Conservation (phyloP, 2,113 vertebrate genomes). For the Halichoeres trimaculatus region DNA sequence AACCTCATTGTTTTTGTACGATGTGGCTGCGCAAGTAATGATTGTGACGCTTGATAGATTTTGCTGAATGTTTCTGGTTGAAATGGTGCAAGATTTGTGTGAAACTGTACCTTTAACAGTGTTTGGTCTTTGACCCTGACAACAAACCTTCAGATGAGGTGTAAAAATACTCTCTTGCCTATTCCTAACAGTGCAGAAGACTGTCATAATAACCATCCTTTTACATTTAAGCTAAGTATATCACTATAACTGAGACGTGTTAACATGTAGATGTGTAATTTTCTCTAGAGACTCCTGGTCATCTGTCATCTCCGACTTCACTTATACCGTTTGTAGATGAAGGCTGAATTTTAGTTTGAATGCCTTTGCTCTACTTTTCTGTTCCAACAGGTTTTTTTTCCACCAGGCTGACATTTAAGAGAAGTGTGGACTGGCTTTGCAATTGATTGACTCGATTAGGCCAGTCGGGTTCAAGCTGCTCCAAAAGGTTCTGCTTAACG, state of each 20-base stretch:
- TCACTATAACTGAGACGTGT: conserved; percentile 39
- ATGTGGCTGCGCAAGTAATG: conserved; percentile 42
- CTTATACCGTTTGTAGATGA: conserved; percentile 9
- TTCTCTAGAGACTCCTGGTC: conserved; percentile 37
- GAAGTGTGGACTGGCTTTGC: not conserved
- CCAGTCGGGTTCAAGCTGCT: conserved; percentile 2
- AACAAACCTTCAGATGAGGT: conserved; percentile 37
- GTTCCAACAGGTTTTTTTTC: not conserved
- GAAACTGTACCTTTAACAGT: conserved; percentile 30
- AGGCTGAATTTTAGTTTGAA: conserved; percentile 12
- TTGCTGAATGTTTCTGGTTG: conserved; percentile 51
- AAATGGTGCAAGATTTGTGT: conserved; percentile 39
- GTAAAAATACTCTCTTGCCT: conserved; percentile 39
- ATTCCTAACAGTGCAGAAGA: conserved; percentile 45
- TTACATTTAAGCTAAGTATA: conserved; percentile 52
- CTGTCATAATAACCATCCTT: conserved; percentile 46
- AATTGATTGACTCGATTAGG: conserved; percentile 18
- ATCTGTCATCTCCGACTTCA: conserved; percentile 25
- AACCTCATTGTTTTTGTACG: conserved; percentile 60
- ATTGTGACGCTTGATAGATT: conserved; percentile 60
- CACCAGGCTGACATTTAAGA: not conserved
- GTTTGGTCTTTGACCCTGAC: conserved; percentile 29
- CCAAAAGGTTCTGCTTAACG: not conserved
- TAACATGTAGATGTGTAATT: conserved; percentile 40
- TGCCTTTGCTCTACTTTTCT: conserved; percentile 5